Percentiles rank a stretch among this genome's conserved stretches.
Conservation (phyloP, 2,888 invertebrate species). For the Drosophila falleni region DNA sequence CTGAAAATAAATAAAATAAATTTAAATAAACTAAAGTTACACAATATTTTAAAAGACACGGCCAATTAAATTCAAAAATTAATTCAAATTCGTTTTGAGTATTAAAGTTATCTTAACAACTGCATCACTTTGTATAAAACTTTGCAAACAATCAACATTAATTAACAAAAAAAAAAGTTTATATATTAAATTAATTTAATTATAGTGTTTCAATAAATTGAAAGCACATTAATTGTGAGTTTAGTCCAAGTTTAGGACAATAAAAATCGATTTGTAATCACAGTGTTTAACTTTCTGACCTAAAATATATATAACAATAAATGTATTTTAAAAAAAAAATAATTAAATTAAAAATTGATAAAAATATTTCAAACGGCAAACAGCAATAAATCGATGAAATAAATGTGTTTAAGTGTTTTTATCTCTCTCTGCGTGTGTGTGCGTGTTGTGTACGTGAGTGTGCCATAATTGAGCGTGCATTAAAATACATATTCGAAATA, state of each 20-base stretch:
- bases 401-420: conserved; percentile 54
- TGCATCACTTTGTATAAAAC: neutral
- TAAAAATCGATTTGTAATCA: conserved; percentile 33
- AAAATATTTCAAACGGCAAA: conserved; percentile 54
- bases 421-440: conserved; percentile 3
- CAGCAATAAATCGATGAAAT: conserved; percentile 57
- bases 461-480: conserved; percentile 59
- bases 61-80: neutral
- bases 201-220: neutral
- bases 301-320: too few relatives aligned
- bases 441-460: conserved; percentile 14
- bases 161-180: too few relatives aligned
- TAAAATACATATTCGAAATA: conserved; percentile 47
- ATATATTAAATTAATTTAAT: neutral
- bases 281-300: conserved; percentile 35
- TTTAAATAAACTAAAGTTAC: neutral
- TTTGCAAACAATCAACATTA: neutral
- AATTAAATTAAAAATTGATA: conserved; percentile 29
- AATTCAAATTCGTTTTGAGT: conserved; percentile 3
- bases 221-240: neutral
- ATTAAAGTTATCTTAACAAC: neutral
- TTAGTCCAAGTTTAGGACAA: conserved; percentile 1
- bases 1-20: neutral
- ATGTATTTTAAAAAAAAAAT: neutral
- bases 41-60: neutral